Evolutionary conservation across 2,888 invertebrate genomes (phyloP).

Genomic region (Gymnocheta viridis): DNA sequence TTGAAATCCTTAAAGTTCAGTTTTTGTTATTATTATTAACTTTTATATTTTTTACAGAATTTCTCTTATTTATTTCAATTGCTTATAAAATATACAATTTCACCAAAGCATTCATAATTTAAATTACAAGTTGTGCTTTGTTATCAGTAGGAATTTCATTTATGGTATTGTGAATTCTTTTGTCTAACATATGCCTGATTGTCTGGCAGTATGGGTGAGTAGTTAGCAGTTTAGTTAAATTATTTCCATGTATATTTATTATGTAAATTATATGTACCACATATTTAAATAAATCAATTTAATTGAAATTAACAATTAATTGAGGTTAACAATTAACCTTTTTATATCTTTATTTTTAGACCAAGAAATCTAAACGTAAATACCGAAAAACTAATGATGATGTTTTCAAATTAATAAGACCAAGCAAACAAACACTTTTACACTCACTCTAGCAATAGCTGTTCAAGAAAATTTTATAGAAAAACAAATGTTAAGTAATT

Average conservation of each 20-base stretch:
- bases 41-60: slow-evolving; percentile 46
- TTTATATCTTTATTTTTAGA: neutral
- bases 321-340: slow-evolving; percentile 36
- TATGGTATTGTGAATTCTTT: neutral
- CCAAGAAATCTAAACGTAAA: slow-evolving; percentile 8
- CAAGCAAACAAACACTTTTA: neutral
- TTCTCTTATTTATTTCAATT: too few relatives aligned
- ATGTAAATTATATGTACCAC: slow-evolving; percentile 35
- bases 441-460: too few relatives aligned
- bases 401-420: neutral
- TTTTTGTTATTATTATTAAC: too few relatives aligned
- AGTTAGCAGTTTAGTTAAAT: neutral
- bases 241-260: slow-evolving; percentile 21
- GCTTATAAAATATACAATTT: too few relatives aligned
- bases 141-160: neutral
- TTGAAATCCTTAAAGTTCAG: slow-evolving; percentile 53
- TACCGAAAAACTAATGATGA: neutral
- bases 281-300: slow-evolving; percentile 78
- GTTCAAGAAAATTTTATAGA: too few relatives aligned
- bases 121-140: too few relatives aligned
- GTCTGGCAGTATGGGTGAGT: neutral
- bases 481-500: too few relatives aligned
- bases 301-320: slow-evolving; percentile 78
- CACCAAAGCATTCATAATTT: too few relatives aligned
- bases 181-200: neutral